Evolutionary conservation across 2,888 invertebrate genomes (phyloP).

Genomic region (Leucophenga montana): DNA sequence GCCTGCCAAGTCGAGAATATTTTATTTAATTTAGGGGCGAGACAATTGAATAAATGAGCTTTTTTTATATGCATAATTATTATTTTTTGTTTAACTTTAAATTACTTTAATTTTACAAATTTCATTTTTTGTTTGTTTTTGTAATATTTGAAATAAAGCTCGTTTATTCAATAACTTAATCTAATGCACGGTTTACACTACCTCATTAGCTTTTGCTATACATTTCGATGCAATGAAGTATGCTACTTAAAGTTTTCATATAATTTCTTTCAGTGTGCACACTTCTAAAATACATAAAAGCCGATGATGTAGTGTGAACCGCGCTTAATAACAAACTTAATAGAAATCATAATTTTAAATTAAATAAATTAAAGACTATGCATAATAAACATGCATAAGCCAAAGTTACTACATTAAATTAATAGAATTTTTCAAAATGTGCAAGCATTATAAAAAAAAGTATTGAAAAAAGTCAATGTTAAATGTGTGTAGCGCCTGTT

Average conservation of each 20-base stretch:
- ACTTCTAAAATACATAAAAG: conserved; percentile 23
- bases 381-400: conserved; percentile 11
- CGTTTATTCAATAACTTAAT: conserved; percentile 69
- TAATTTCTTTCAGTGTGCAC: conserved; percentile 31
- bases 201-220: no score
- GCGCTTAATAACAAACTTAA: conserved; percentile 33
- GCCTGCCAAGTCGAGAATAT: conserved; percentile 75
- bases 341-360: conserved; percentile 40
- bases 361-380: conserved; percentile 32
- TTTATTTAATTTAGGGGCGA: conserved; percentile 63
- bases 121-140: conserved; percentile 35
- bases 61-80: no score
- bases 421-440: neutral
- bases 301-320: conserved; percentile 32
- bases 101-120: conserved; percentile 9
- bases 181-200: conserved; percentile 45
- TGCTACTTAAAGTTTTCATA: conserved; percentile 6
- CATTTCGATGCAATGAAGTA: conserved; percentile 12
- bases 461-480: no score
- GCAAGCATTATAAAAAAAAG: neutral
- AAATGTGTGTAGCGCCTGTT: no score
- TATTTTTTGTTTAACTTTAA: neutral
- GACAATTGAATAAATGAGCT: conserved; percentile 69
- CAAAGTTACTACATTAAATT: conserved; percentile 10
- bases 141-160: conserved; percentile 44